phyloP scores from a whole-genome alignment of 2,888 invertebrate species.

The Dryobotodes eremita region DNA sequence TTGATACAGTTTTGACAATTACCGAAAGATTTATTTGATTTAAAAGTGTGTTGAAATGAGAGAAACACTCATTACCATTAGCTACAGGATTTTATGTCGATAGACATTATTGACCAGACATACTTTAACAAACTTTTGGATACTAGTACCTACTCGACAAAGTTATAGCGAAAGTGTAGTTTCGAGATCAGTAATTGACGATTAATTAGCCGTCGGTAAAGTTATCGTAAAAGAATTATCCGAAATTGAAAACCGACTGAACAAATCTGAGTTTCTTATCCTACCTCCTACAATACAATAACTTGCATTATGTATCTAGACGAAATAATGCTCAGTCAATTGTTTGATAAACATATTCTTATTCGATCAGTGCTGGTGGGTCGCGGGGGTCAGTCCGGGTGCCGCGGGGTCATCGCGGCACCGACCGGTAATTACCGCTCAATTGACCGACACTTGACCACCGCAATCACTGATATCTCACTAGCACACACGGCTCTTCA shows the following conservation, averaged over 20 bases:
- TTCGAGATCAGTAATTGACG: neutral
- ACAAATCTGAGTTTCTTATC: neutral
- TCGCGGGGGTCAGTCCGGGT: slow-evolving; percentile 13
- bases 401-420: slow-evolving; percentile 33
- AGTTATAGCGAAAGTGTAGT: slow-evolving; percentile 19
- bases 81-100: slow-evolving; percentile 3
- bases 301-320: neutral
- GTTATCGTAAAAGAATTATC: neutral
- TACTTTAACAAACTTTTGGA: slow-evolving; percentile 8
- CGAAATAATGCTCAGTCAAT: neutral
- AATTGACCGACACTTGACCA: slow-evolving; percentile 70
- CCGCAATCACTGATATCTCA: slow-evolving; percentile 36
- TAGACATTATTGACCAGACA: slow-evolving; percentile 6
- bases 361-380: neutral
- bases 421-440: slow-evolving; percentile 67
- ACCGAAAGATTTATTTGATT: slow-evolving; percentile 46
- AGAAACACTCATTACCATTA: slow-evolving; percentile 6
- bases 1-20: slow-evolving; percentile 30
- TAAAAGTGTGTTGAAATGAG: slow-evolving; percentile 18
- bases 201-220: slow-evolving; percentile 7
- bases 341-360: slow-evolving; percentile 1
- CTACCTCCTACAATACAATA: neutral
- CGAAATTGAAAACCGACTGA: neutral
- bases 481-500: neutral
- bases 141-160: neutral